A percentile compares a stretch with the other conserved stretches of the same genome.
phyloP scores from a whole-genome alignment of 2,888 invertebrate species.

The Trachelus iudaicus region DNA sequence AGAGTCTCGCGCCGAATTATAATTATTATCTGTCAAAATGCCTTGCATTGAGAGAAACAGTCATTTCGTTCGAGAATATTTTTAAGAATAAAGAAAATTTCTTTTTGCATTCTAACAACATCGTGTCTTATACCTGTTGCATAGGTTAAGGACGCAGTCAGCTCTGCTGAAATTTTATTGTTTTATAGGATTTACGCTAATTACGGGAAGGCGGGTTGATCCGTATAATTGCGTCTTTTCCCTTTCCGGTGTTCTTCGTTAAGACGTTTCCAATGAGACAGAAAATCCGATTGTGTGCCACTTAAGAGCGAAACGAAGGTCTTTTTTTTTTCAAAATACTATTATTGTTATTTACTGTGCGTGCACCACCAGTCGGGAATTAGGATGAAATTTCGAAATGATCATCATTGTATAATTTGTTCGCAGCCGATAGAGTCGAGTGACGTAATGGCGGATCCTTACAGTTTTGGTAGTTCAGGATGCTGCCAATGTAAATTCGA shows the following conservation, averaged over 20 bases:
- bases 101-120: background rate
- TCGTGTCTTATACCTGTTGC: background rate
- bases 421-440: slow-evolving; percentile 3
- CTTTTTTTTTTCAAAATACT: background rate
- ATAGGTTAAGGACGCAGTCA: background rate
- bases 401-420: background rate
- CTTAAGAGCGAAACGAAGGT: background rate
- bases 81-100: background rate
- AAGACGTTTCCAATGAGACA: background rate
- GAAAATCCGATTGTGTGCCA: background rate
- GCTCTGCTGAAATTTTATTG: background rate
- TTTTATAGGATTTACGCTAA: background rate
- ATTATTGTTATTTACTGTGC: too few species aligned
- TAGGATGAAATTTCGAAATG: too few species aligned
- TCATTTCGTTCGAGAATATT: background rate
- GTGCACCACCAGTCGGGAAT: too few species aligned
- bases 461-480: background rate
- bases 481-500: slow-evolving; percentile 40
- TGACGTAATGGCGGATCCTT: background rate
- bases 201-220: background rate
- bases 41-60: background rate
- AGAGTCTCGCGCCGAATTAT: background rate
- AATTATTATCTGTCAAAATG: background rate
- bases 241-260: background rate
- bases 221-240: background rate